These are phyloP conservation scores for Phalera bucephala DNA, from an alignment of 2,888 invertebrate genomes.

Conservation along the genomic window DNA sequence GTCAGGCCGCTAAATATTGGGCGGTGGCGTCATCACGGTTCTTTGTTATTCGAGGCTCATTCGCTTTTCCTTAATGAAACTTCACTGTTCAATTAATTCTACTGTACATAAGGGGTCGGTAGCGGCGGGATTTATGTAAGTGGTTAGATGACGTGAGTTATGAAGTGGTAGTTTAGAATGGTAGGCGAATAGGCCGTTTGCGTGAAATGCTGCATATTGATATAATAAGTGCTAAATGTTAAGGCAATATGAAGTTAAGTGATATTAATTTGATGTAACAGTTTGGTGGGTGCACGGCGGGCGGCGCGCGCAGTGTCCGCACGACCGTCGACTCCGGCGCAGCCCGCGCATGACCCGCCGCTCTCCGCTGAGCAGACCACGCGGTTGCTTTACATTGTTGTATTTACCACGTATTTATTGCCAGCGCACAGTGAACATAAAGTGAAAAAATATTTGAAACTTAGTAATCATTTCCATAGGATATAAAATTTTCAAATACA, in stretches of 20 bases:
- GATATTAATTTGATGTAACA: constrained; percentile 69
- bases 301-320: constrained; percentile 51
- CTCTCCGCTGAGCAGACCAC: constrained; percentile 37
- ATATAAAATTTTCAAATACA: neutral
- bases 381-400: constrained; percentile 15
- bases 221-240: constrained; percentile 62
- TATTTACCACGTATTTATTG: neutral
- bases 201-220: constrained; percentile 33
- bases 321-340: constrained; percentile 63
- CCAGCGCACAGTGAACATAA: neutral
- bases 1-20: constrained; percentile 51
- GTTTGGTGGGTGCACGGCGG: constrained; percentile 43
- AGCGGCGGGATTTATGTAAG: constrained; percentile 20
- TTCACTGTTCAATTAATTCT: constrained; percentile 54
- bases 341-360: constrained; percentile 38
- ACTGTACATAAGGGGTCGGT: constrained; percentile 42
- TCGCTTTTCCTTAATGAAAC: constrained; percentile 49
- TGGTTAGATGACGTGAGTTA: constrained; percentile 25
- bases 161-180: constrained; percentile 6
- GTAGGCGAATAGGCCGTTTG: constrained; percentile 11
- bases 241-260: constrained; percentile 62
- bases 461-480: neutral
- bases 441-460: neutral
- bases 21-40: constrained; percentile 42
- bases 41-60: constrained; percentile 49